Evolutionary conservation across 2,888 invertebrate species (phyloP).

Genomic region (Noctua fimbriata): DNA sequence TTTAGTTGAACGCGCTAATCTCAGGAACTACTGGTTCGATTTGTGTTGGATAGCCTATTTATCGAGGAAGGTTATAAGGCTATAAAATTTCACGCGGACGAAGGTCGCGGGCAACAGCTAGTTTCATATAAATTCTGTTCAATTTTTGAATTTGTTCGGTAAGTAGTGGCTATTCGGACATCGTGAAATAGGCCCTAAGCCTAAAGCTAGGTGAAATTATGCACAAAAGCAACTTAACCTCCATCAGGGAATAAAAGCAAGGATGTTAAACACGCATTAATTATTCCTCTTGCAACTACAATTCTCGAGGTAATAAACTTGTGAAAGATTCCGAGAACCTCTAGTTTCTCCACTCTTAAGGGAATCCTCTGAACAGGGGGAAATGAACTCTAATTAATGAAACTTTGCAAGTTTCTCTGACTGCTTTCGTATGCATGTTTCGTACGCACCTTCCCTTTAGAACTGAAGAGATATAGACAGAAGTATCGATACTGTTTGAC

Average conservation of each 20-base stretch:
- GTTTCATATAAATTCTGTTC: too few relatives aligned
- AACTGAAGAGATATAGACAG: constrained; percentile 2
- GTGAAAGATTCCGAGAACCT: constrained; percentile 25
- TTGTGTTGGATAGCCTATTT: too few relatives aligned
- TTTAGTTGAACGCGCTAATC: too few relatives aligned
- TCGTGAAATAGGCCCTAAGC: background rate
- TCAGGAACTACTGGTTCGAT: too few relatives aligned
- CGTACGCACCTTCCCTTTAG: constrained; percentile 42
- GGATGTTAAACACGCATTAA: constrained; percentile 8
- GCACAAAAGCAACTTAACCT: constrained; percentile 1
- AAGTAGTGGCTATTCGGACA: too few relatives aligned
- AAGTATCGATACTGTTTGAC: background rate
- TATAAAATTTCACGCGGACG: too few relatives aligned
- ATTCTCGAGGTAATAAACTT: constrained; percentile 47
- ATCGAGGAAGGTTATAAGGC: too few relatives aligned
- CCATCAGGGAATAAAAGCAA: constrained; percentile 1
- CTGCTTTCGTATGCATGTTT: constrained; percentile 44
- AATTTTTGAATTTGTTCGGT: too few relatives aligned
- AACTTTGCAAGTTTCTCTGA: constrained; percentile 43
- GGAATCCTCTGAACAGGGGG: constrained; percentile 30
- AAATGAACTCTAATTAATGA: constrained; percentile 57
- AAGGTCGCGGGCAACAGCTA: too few relatives aligned
- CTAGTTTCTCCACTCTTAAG: constrained; percentile 34
- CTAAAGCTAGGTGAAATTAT: background rate
- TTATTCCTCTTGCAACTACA: constrained; percentile 36